Evolutionary conservation across 2,113 vertebrate species (phyloP).

Genomic region (Aspidoscelis tigris): DNA sequence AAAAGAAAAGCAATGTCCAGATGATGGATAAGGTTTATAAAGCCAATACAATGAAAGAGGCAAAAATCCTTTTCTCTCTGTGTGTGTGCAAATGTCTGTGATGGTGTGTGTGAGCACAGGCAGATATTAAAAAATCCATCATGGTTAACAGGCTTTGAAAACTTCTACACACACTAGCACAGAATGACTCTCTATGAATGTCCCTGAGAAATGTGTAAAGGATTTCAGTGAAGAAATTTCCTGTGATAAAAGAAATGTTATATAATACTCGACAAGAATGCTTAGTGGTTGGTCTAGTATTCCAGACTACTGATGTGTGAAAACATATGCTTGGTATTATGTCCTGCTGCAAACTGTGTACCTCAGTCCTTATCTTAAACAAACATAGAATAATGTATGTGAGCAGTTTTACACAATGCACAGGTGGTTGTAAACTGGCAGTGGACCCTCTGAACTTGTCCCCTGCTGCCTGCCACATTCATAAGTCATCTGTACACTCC

Average conservation of each 20-base stretch:
- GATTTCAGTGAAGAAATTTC: rapidly evolving
- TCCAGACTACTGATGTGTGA: background rate
- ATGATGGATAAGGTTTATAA: background rate
- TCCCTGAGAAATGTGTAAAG: background rate
- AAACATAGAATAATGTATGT: background rate
- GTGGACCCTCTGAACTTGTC: constrained; percentile 23
- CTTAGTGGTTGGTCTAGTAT: background rate
- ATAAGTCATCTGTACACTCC: constrained; percentile 73
- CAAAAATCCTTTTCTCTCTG: background rate
- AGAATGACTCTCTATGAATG: background rate
- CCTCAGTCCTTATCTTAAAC: constrained; percentile 45
- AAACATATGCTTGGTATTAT: background rate
- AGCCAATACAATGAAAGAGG: background rate
- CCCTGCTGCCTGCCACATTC: constrained; percentile 61
- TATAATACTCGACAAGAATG: rapidly evolving
- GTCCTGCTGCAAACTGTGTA: background rate
- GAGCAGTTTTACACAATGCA: constrained; percentile 2
- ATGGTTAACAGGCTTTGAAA: background rate
- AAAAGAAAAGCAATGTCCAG: background rate
- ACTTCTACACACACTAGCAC: background rate
- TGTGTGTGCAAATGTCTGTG: no score
- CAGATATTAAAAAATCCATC: background rate
- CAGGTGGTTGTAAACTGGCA: constrained; percentile 40
- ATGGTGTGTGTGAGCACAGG: no score
- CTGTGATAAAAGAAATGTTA: background rate